Conservation (phyloP, 2,888 invertebrate species). For the Dexiosoma caninum region DNA sequence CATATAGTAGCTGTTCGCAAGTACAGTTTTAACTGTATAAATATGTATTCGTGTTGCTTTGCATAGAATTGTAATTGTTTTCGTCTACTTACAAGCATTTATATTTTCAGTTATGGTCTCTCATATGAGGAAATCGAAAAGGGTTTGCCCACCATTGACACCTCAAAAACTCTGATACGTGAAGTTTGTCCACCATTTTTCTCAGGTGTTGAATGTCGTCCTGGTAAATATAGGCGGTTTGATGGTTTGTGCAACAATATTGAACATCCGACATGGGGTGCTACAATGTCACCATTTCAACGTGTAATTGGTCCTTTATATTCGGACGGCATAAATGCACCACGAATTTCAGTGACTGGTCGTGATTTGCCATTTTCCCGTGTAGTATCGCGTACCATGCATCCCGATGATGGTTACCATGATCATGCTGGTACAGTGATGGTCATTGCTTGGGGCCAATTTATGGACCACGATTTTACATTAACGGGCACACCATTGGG, state of each 20-base stretch:
- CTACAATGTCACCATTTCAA: constrained; percentile 90
- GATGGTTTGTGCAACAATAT: constrained; percentile 94
- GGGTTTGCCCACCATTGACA: constrained; percentile 90
- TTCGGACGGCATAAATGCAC: constrained; percentile 90
- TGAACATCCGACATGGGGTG: constrained; percentile 93
- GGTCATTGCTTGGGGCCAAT: constrained; percentile 94
- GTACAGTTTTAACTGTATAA: neutral
- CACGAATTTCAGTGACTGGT: constrained; percentile 88
- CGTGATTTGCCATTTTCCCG: constrained; percentile 88
- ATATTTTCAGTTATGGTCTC: constrained; percentile 86
- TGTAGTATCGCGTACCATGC: constrained; percentile 92
- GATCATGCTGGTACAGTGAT: constrained; percentile 96
- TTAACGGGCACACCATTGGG: constrained; percentile 92
- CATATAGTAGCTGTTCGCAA: neutral
- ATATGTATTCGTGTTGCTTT: too few relatives aligned
- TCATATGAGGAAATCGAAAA: constrained; percentile 92
- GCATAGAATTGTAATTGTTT: neutral
- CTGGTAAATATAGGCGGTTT: constrained; percentile 90
- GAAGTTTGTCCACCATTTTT: constrained; percentile 93
- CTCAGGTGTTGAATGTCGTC: constrained; percentile 90
- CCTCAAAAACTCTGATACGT: constrained; percentile 89
- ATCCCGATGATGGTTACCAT: constrained; percentile 94
- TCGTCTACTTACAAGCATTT: too few relatives aligned
- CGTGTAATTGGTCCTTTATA: constrained; percentile 88
- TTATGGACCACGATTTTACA: constrained; percentile 96